phyloP scores from a whole-genome alignment of 1,140 invertebrate genomes.

The Diachasmimorpha longicaudata region DNA sequence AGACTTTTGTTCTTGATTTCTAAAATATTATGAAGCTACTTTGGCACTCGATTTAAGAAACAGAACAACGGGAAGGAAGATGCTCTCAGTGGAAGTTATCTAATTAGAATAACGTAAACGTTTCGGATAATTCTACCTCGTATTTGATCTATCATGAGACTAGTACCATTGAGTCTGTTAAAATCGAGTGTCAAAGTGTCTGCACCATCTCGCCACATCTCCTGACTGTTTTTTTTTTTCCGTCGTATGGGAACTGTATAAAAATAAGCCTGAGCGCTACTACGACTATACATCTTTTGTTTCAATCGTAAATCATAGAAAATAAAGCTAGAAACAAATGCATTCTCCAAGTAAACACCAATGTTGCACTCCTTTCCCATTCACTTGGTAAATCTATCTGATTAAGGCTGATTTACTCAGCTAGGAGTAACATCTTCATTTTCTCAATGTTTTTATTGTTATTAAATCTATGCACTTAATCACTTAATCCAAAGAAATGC shows the following conservation, averaged over 20 bases:
- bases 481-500: neutral
- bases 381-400: too few species aligned
- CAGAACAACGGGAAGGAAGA: constrained; percentile 18
- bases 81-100: neutral
- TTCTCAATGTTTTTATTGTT: neutral
- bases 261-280: constrained; percentile 8
- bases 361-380: neutral
- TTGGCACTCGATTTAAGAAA: constrained; percentile 34
- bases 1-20: constrained; percentile 10
- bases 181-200: neutral
- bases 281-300: neutral
- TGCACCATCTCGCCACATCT: neutral
- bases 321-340: neutral
- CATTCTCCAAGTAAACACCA: neutral
- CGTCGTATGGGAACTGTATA: neutral
- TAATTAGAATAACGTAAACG: neutral
- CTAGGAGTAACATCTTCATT: constrained; percentile 55
- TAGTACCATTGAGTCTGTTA: neutral
- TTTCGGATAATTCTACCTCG: neutral
- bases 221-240: neutral
- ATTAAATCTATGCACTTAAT: constrained; percentile 25
- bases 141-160: neutral
- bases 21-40: constrained; percentile 39
- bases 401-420: too few species aligned
- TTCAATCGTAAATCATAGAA: neutral